Percentiles rank a stretch among this genome's conserved stretches.
phyloP scores from a whole-genome alignment of 2,888 invertebrate species.

The Dryocosmus kuriphilus region DNA sequence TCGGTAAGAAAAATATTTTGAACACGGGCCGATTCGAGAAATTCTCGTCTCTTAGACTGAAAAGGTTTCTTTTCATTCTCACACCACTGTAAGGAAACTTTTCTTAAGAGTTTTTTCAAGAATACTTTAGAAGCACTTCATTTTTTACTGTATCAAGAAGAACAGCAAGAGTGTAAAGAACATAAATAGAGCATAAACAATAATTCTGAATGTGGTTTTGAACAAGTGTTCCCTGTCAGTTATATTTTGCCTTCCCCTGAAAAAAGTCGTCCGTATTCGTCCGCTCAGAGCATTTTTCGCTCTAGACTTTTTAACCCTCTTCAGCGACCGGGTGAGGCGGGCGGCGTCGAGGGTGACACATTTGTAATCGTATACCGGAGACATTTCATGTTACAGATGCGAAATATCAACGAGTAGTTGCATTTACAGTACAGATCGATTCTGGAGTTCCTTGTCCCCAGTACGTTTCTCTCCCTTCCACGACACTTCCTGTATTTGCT shows the following conservation, averaged over 20 bases:
- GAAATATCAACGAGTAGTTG: conserved; percentile 21
- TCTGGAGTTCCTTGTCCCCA: conserved; percentile 6
- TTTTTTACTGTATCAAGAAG: background rate
- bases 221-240: conserved; percentile 26
- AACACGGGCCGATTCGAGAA: no score
- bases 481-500: conserved; percentile 31
- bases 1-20: no score
- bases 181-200: conserved; percentile 1
- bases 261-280: background rate
- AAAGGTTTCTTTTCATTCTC: no score
- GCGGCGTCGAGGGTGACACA: no score
- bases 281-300: background rate
- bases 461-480: no score
- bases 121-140: background rate
- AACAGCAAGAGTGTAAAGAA: background rate
- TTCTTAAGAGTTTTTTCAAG: background rate
- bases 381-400: background rate
- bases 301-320: conserved; percentile 16
- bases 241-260: background rate
- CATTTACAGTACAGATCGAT: conserved; percentile 18
- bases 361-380: background rate
- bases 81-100: background rate
- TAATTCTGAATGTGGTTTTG: conserved; percentile 14
- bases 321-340: no score
- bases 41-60: no score